A percentile compares a stretch with the other conserved stretches of the same genome.
These are phyloP conservation scores for Grus americana DNA, from an alignment of 2,113 vertebrate genomes.

Conservation along the genomic window DNA sequence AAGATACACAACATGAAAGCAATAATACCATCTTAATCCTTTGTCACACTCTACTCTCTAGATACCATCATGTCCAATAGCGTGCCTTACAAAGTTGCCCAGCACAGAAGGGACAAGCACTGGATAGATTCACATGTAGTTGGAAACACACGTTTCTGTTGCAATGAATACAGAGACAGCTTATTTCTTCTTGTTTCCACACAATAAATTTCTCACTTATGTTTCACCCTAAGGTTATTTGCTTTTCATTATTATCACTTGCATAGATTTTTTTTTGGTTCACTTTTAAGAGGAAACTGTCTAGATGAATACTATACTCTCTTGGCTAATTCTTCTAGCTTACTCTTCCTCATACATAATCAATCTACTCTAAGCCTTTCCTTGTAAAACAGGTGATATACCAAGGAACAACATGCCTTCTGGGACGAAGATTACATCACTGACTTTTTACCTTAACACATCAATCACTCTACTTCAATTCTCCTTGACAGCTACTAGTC, in stretches of 20 bases:
- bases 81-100: not conserved
- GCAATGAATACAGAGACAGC: not conserved
- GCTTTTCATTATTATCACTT: constrained; percentile 23
- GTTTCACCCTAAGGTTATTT: constrained; percentile 2
- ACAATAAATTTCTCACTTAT: not conserved
- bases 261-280: not conserved
- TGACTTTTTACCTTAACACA: constrained; percentile 69
- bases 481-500: constrained; percentile 32
- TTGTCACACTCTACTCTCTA: not conserved
- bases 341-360: constrained; percentile 42
- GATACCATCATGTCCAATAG: not conserved
- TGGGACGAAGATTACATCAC: constrained; percentile 68
- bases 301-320: not conserved
- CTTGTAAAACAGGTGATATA: constrained; percentile 36
- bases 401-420: constrained; percentile 45
- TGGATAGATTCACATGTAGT: not conserved
- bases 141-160: not conserved
- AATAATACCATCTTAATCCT: not conserved
- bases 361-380: constrained; percentile 11
- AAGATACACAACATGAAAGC: not conserved
- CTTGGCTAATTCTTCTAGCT: constrained; percentile 25
- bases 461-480: constrained; percentile 66
- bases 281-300: constrained; percentile 26
- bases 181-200: constrained; percentile 4
- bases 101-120: not conserved